Evolutionary conservation across 2,113 vertebrate genomes (phyloP), one percentile per base, ranked within the genome.

Genomic region (Balaenoptera acutorostrata): DNA sequence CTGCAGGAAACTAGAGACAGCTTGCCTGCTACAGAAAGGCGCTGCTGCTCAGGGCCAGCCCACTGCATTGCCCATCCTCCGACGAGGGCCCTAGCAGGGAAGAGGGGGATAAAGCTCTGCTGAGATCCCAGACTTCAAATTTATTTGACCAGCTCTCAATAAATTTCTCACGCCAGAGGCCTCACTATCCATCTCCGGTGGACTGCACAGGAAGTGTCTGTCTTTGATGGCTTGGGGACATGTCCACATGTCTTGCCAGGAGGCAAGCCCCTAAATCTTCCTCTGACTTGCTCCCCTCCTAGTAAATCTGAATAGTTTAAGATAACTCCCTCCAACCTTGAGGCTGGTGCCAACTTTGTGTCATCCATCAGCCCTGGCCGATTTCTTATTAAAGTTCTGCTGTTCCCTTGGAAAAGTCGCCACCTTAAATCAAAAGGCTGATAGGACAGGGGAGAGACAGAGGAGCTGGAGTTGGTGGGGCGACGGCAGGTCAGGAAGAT

Each of bases 261-360:
- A 96, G 93, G 93, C 81, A 41, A 89, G 90, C 95, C 95, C 89
- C 93, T 98, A 96, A 98, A 98, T 97, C 95, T 83, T 97, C 84
- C 46, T 17, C 82, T 97, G 93, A 94, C 88, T 93, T 55, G 88
- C 63, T 95, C 75, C 78, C 89, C 89, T 97, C 75, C 95, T 93
- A 94, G 96, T 97, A 95, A 98, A 96, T 94, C 96, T 97, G 97
- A 97, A 96, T 96, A 93, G 77, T 96, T 95, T 97, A 98, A 97
- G 97, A 96, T 97, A 97, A 97, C 77, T 97, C 93, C 72, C 66
- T 41, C 64, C 41, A 55, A 96, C 97, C 97, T 98, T 98, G 97
- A 96, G 85, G 69, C 80, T 74, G 69, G 59, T 74, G 89, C 93
- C 97, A 95, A 89, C 85, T 96, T 88, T 71, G 81, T 97, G 93